Conservation (phyloP, 2,797 vertebrate genomes). For the Acanthopagrus latus region DNA sequence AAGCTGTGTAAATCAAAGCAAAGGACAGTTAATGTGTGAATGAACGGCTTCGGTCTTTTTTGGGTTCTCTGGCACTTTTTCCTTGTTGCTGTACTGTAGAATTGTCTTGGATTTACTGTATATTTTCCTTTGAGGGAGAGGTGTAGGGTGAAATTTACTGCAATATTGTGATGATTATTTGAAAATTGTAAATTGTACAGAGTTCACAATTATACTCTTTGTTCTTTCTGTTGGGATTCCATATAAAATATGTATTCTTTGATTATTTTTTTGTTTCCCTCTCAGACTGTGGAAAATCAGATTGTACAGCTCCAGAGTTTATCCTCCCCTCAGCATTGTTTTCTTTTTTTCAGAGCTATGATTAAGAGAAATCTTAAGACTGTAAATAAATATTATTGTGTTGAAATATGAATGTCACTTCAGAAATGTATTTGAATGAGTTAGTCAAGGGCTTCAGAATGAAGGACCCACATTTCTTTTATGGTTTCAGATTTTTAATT, state of each 20-base stretch:
- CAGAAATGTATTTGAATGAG: conserved; percentile 87
- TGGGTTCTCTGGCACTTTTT: conserved; percentile 83
- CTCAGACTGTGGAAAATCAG: conserved; percentile 78
- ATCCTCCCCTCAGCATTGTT: conserved; percentile 70
- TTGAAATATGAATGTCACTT: conserved; percentile 90
- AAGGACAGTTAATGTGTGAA: conserved; percentile 65
- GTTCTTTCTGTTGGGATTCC: conserved; percentile 76
- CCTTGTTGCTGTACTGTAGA: conserved; percentile 83
- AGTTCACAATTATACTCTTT: conserved; percentile 79
- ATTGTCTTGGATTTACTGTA: conserved; percentile 83
- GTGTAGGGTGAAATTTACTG: conserved; percentile 81
- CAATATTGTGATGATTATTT: conserved; percentile 86
- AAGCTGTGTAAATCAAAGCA: conserved; percentile 65
- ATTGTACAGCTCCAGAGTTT: conserved; percentile 86
- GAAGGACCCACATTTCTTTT: conserved; percentile 82
- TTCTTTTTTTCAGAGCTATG: conserved; percentile 78
- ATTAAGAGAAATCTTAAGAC: conserved; percentile 83
- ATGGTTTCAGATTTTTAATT: conserved; percentile 83
- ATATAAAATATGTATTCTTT: conserved; percentile 74
- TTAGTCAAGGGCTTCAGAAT: conserved; percentile 87
- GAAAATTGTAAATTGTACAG: conserved; percentile 85
- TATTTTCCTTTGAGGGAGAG: conserved; percentile 77
- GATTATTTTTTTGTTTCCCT: conserved; percentile 47
- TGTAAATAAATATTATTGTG: conserved; percentile 88
- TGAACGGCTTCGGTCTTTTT: conserved; percentile 70